phyloP scores from a whole-genome alignment of 30 jellyfish, hydroid and myxozoan genomes.

The Euphysa ruthae region DNA sequence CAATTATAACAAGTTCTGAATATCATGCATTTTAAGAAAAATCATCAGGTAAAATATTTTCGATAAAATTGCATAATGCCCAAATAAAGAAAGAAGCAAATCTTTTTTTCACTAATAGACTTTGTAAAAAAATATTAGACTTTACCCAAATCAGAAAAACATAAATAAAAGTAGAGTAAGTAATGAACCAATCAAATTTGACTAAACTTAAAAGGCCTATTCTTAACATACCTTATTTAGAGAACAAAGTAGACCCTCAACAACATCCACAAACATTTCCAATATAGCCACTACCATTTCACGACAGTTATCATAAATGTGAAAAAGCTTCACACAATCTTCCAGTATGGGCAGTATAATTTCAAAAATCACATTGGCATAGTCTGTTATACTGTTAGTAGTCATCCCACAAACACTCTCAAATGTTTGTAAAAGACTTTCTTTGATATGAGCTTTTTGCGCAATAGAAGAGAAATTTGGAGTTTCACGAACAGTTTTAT shows the following conservation, averaged over 20 bases:
- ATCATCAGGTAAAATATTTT: too few species aligned
- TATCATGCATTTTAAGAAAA: too few species aligned
- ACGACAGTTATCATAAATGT: constrained; percentile 44
- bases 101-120: too few species aligned
- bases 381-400: constrained; percentile 29
- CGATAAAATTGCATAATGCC: too few species aligned
- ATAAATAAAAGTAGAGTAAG: not conserved
- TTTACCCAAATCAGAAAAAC: not conserved
- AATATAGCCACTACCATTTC: constrained; percentile 63
- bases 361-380: constrained; percentile 35
- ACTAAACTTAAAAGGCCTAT: not conserved
- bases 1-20: too few species aligned
- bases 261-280: constrained; percentile 80
- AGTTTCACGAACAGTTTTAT: constrained; percentile 34
- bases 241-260: constrained; percentile 41
- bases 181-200: not conserved
- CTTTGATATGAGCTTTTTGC: constrained; percentile 47
- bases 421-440: constrained; percentile 35
- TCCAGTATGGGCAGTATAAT: constrained; percentile 36
- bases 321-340: constrained; percentile 43
- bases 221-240: constrained; percentile 40
- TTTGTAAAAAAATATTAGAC: not conserved
- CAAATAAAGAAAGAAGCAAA: too few species aligned
- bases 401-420: constrained; percentile 90
- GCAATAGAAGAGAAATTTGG: constrained; percentile 30